Percentiles rank a stretch among this genome's conserved stretches.
phyloP scores from a whole-genome alignment of 2,113 vertebrate species.

The Rissa tridactyla region DNA sequence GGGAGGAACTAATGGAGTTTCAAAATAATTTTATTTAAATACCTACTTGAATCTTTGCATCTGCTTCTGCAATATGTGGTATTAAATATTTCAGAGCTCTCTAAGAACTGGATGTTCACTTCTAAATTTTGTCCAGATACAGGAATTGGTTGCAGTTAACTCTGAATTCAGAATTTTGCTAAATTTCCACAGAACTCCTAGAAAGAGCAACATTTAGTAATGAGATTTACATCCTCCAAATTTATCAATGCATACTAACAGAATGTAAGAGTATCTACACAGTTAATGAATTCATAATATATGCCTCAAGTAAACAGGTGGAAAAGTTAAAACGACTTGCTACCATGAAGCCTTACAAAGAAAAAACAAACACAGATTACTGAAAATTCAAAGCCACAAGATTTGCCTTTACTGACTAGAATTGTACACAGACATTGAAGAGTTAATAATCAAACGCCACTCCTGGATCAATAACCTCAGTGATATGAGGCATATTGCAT shows the following conservation, averaged over 20 bases:
- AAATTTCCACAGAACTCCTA: not conserved
- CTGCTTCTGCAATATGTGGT: not conserved
- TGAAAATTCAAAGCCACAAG: not conserved
- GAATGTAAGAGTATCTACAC: not conserved
- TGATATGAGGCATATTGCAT: not conserved
- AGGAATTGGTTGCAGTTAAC: not conserved
- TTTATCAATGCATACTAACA: not conserved
- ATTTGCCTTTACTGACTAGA: not conserved
- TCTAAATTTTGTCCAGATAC: not conserved
- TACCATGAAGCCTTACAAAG: not conserved
- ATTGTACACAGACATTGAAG: not conserved
- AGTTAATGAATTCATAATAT: not conserved
- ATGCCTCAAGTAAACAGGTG: not conserved
- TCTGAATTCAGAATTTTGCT: not conserved
- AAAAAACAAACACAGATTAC: not conserved
- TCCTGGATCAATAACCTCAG: not conserved
- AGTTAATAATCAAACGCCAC: not conserved
- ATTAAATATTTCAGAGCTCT: not conserved
- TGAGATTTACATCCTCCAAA: not conserved
- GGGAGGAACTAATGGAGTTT: not conserved
- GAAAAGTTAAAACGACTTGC: not conserved
- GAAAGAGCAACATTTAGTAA: not conserved
- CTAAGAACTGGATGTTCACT: not conserved
- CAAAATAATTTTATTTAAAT: not conserved
- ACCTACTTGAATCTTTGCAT: not conserved